These are phyloP conservation scores for Pseudochromis fuscus DNA, from an alignment of 2,797 vertebrate genomes.

Conservation along the genomic window DNA sequence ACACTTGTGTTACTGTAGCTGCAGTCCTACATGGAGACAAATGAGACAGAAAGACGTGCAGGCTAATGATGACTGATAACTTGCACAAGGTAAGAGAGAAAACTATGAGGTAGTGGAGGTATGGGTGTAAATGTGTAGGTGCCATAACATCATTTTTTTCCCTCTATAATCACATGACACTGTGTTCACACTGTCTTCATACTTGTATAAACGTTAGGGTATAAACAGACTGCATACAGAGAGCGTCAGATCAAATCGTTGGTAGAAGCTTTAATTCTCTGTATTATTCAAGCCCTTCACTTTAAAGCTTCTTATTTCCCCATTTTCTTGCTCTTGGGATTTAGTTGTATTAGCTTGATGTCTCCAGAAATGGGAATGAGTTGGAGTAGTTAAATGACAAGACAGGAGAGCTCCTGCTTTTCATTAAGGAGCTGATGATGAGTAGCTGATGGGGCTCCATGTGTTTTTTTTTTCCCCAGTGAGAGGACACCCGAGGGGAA, in stretches of 20 bases:
- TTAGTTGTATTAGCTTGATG: conserved; percentile 24
- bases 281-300: conserved; percentile 29
- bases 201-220: too few relatives aligned
- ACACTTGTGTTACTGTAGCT: conserved; percentile 10
- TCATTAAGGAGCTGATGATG: conserved; percentile 69
- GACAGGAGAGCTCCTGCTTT: conserved; percentile 21
- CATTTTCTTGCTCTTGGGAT: conserved; percentile 38
- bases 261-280: conserved; percentile 30
- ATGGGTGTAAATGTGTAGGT: conserved; percentile 50
- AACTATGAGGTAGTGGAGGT: conserved; percentile 50
- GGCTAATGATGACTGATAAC: conserved; percentile 26
- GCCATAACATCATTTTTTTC: conserved; percentile 36
- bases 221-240: conserved; percentile 11
- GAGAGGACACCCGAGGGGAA: conserved; percentile 65
- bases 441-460: conserved; percentile 32
- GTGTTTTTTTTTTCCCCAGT: conserved; percentile 33
- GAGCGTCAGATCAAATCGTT: conserved; percentile 14
- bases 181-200: conserved; percentile 29
- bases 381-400: conserved; percentile 32
- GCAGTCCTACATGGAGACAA: conserved; percentile 12
- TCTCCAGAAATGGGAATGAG: conserved; percentile 29
- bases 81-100: conserved; percentile 46
- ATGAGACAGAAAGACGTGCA: conserved; percentile 10
- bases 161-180: conserved; percentile 52
- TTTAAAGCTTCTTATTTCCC: conserved; percentile 24